Conservation (phyloP, 2,113 vertebrate species). For the Engystomops pustulosus region DNA sequence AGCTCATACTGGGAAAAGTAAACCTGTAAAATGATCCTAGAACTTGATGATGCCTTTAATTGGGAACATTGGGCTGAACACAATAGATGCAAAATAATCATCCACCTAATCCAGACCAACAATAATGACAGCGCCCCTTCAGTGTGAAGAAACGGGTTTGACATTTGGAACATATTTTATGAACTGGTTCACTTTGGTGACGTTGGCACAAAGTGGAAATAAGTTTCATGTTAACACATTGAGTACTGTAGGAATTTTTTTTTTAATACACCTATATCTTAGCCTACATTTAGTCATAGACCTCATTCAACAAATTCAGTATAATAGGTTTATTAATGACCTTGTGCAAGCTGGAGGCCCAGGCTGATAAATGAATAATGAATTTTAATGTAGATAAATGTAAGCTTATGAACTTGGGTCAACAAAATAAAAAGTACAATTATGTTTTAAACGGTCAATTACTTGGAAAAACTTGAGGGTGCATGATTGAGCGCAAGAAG, state of each 20-base stretch:
- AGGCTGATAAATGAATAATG: too few species aligned
- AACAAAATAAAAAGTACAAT: too few species aligned
- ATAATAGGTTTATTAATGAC: too few species aligned
- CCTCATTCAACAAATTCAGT: too few species aligned
- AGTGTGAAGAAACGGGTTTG: not conserved
- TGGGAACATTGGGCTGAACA: slow-evolving; percentile 18
- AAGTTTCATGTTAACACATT: not conserved
- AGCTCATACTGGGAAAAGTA: not conserved
- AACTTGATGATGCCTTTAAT: slow-evolving; percentile 1
- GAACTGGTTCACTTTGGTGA: not conserved
- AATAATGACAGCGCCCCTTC: not conserved
- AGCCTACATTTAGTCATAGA: too few species aligned
- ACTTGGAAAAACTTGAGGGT: too few species aligned
- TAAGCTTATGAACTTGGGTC: too few species aligned
- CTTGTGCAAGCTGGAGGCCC: too few species aligned
- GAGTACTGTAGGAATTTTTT: not conserved
- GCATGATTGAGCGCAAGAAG: too few species aligned
- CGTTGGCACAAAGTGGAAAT: not conserved
- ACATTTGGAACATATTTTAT: not conserved
- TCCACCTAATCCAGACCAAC: not conserved
- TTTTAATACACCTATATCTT: too few species aligned
- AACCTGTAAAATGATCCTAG: slow-evolving; percentile 13
- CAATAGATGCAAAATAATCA: not conserved
- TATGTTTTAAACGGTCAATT: too few species aligned
- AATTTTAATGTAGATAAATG: too few species aligned